Conservation (phyloP, 35 echinoderm and acorn worm genomes). For the Hemicentrotus pulcherrimus region DNA sequence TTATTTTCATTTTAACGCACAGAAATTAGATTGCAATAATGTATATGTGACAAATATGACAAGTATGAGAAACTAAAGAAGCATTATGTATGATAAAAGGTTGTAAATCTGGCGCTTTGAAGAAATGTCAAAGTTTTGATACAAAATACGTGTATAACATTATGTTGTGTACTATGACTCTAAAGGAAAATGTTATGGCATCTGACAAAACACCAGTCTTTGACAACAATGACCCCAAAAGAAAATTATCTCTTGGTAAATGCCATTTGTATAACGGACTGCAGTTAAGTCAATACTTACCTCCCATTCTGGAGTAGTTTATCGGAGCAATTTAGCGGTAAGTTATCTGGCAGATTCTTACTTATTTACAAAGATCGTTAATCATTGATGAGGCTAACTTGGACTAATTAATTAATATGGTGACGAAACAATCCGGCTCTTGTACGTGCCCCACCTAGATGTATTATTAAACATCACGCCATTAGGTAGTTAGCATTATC, state of each 20-base stretch:
- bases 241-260: not conserved
- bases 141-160: not conserved
- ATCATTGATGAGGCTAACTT: not conserved
- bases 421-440: not conserved
- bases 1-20: too few relatives aligned
- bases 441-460: not conserved
- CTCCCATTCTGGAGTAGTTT: not conserved
- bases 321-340: slow-evolving; percentile 21
- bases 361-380: not conserved
- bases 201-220: not conserved
- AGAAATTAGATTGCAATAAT: too few relatives aligned
- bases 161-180: not conserved
- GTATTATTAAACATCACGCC: not conserved
- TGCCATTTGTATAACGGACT: not conserved
- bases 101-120: too few relatives aligned
- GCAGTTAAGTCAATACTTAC: not conserved
- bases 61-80: too few relatives aligned
- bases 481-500: not conserved
- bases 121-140: too few relatives aligned
- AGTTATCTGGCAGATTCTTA: slow-evolving; percentile 14
- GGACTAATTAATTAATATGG: slow-evolving; percentile 36
- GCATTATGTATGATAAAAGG: too few relatives aligned
- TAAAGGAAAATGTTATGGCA: not conserved
- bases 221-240: not conserved
- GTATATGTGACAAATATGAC: too few relatives aligned